Evolutionary conservation across 2,888 invertebrate species (phyloP).

Genomic region (Tubulanus polymorphus): DNA sequence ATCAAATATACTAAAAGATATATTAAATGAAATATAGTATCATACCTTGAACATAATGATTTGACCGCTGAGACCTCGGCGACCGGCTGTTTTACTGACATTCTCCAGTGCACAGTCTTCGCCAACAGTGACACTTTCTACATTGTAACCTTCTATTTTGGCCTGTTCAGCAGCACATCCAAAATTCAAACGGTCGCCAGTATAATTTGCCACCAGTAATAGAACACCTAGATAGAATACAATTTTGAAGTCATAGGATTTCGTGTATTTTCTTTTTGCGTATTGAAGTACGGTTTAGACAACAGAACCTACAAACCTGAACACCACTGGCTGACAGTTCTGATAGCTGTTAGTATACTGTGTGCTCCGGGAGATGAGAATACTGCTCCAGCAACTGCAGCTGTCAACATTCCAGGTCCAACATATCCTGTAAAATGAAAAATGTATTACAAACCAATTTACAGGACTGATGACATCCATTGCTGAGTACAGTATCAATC

Average conservation of each 20-base stretch:
- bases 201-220: slow-evolving; percentile 24
- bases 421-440: slow-evolving; percentile 72
- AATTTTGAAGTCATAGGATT: too few species aligned
- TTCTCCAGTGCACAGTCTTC: slow-evolving; percentile 64
- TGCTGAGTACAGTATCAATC: too few species aligned
- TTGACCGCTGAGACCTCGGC: slow-evolving; percentile 61
- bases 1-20: too few species aligned
- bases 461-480: too few species aligned
- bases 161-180: slow-evolving; percentile 31
- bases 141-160: slow-evolving; percentile 56
- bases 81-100: slow-evolving; percentile 58
- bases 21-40: too few species aligned
- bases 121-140: slow-evolving; percentile 59
- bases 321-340: slow-evolving; percentile 62
- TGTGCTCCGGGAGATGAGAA: slow-evolving; percentile 74
- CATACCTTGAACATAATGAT: slow-evolving; percentile 56
- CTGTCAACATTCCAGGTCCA: slow-evolving; percentile 75
- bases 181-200: slow-evolving; percentile 35
- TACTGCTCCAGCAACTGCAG: slow-evolving; percentile 69
- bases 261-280: too few species aligned
- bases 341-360: slow-evolving; percentile 64
- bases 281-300: too few species aligned
- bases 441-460: too few species aligned
- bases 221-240: too few species aligned
- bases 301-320: too few species aligned